phyloP scores from a whole-genome alignment of 2,888 invertebrate species.

The Noctua comes region DNA sequence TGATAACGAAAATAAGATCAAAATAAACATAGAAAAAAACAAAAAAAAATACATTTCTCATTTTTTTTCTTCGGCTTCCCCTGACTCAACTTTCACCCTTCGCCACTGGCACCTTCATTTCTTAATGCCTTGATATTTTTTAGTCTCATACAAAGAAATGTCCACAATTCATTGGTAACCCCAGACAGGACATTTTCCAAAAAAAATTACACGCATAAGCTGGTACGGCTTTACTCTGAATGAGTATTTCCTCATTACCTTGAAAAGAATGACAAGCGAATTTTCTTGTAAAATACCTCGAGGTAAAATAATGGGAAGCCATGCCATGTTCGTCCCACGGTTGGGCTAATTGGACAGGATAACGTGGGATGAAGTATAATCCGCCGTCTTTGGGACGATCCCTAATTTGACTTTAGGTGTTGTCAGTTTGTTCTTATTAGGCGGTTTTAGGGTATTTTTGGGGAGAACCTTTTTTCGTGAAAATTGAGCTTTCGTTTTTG shows the following conservation, averaged over 20 bases:
- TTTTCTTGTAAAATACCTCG: slow-evolving; percentile 41
- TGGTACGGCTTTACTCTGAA: not conserved
- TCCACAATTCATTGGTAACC: not conserved
- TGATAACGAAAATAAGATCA: no score
- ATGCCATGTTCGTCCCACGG: slow-evolving; percentile 19
- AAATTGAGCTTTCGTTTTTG: not conserved
- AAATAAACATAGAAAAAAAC: no score
- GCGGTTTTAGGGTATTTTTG: slow-evolving; percentile 18
- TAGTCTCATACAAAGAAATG: no score
- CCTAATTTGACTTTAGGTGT: slow-evolving; percentile 51
- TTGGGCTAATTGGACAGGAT: slow-evolving; percentile 53
- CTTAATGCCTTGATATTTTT: not conserved
- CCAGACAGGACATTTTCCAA: not conserved
- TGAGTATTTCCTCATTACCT: not conserved
- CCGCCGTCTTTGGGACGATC: slow-evolving; percentile 27
- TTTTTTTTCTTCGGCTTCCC: no score
- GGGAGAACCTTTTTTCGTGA: not conserved
- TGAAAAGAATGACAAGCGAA: slow-evolving; percentile 26
- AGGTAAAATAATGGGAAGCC: slow-evolving; percentile 22
- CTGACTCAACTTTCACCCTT: no score
- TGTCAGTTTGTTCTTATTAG: slow-evolving; percentile 46
- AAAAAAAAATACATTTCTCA: no score
- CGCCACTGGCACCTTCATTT: not conserved
- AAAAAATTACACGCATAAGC: not conserved
- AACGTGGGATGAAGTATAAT: slow-evolving; percentile 49